Evolutionary conservation across 2,888 invertebrate genomes (phyloP).

Genomic region (Tetragonisca angustula): DNA sequence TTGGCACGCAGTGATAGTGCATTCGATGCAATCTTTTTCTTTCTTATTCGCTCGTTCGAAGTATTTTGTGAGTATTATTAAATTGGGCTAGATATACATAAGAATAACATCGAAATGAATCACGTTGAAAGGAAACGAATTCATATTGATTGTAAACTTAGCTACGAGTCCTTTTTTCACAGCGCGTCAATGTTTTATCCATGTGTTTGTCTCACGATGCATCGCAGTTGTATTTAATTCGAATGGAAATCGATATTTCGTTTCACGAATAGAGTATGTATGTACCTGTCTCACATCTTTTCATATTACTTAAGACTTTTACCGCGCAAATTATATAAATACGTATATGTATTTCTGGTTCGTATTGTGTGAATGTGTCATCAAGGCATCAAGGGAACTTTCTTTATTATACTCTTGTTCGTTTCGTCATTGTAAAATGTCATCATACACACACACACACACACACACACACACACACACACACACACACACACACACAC

Average conservation of each 20-base stretch:
- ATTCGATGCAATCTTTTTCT: neutral
- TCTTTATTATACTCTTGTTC: constrained; percentile 9
- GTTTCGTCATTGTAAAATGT: constrained; percentile 42
- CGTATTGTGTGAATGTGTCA: constrained; percentile 1
- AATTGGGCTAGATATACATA: constrained; percentile 3
- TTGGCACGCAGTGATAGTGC: neutral
- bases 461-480: constrained; percentile 4
- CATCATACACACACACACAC: constrained; percentile 33
- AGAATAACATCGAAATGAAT: neutral
- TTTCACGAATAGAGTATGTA: constrained; percentile 9
- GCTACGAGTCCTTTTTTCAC: neutral
- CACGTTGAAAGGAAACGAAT: neutral
- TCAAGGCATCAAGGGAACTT: neutral
- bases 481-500: constrained; percentile 33
- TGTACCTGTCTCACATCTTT: constrained; percentile 3
- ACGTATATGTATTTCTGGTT: constrained; percentile 6
- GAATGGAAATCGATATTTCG: neutral
- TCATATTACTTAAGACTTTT: neutral
- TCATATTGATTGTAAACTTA: neutral
- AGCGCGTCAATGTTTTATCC: neutral
- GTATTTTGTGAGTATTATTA: constrained; percentile 41
- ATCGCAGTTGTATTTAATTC: constrained; percentile 12
- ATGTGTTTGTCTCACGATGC: neutral
- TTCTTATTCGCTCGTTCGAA: constrained; percentile 28
- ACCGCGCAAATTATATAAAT: constrained; percentile 24